A percentile compares a stretch with the other conserved stretches of the same genome.
These are phyloP conservation scores for Ancistrus triradiatus DNA, from an alignment of 2,113 vertebrate genomes.

Conservation along the genomic window DNA sequence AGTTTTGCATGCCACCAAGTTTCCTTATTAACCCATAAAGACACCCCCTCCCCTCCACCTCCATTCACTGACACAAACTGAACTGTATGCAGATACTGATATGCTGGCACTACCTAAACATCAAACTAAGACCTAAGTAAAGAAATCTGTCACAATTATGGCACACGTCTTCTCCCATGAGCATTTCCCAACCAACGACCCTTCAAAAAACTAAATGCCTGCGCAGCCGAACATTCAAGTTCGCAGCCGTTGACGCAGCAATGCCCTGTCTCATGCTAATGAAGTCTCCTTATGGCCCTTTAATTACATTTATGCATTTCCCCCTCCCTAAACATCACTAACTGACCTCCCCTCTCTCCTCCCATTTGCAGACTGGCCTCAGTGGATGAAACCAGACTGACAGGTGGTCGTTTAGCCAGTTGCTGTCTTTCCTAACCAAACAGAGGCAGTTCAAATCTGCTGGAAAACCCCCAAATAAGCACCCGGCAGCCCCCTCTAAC, in stretches of 20 bases:
- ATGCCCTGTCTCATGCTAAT: slow-evolving; percentile 46
- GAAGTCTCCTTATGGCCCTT: slow-evolving; percentile 59
- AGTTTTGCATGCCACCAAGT: too few species aligned
- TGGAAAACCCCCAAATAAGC: slow-evolving; percentile 66
- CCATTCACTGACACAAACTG: too few species aligned
- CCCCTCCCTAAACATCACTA: not conserved
- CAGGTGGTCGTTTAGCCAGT: slow-evolving; percentile 73
- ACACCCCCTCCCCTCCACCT: too few species aligned
- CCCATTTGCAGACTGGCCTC: slow-evolving; percentile 27
- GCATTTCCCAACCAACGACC: slow-evolving; percentile 17
- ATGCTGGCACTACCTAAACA: too few species aligned
- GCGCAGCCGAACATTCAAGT: slow-evolving; percentile 36
- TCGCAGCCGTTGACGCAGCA: slow-evolving; percentile 50
- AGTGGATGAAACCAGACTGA: slow-evolving; percentile 64
- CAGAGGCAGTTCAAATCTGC: slow-evolving; percentile 45
- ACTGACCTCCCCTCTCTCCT: slow-evolving; percentile 25
- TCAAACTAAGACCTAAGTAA: too few species aligned
- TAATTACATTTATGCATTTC: slow-evolving; percentile 47
- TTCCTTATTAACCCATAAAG: too few species aligned
- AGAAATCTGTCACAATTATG: too few species aligned
- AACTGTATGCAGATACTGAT: too few species aligned
- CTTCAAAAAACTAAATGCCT: slow-evolving; percentile 7
- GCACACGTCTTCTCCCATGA: slow-evolving; percentile 2
- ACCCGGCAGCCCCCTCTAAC: slow-evolving; percentile 30
- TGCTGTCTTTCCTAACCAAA: slow-evolving; percentile 54